These are phyloP conservation scores for Schizopygopsis pylzovi DNA, from an alignment of 2,797 vertebrate genomes.

Conservation along the genomic window DNA sequence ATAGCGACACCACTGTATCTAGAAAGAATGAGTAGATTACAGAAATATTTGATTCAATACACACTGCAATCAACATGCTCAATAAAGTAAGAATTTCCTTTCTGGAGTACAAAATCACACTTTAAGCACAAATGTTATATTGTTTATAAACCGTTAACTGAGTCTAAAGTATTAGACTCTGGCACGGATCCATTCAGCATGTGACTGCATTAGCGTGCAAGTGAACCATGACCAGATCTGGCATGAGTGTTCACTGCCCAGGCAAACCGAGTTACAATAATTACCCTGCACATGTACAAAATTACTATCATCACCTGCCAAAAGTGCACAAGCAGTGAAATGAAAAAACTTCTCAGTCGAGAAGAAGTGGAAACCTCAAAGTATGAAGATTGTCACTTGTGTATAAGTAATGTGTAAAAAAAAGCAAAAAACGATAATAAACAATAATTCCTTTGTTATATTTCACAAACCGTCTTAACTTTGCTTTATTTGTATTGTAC, in stretches of 20 bases:
- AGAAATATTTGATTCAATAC: not conserved
- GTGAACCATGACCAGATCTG: conserved; percentile 14
- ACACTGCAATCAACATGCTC: not conserved
- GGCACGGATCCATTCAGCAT: conserved; percentile 46
- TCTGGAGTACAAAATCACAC: not conserved
- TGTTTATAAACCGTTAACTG: conserved; percentile 10
- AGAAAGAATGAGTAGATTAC: conserved; percentile 5
- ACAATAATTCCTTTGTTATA: not conserved
- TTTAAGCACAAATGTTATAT: conserved; percentile 10
- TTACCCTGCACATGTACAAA: conserved; percentile 51
- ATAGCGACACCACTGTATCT: not conserved
- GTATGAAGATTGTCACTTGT: not conserved
- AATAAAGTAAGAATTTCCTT: not conserved
- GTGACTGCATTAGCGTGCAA: conserved; percentile 50
- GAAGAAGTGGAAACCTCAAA: not conserved
- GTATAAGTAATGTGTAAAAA: not conserved
- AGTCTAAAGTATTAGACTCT: conserved; percentile 44
- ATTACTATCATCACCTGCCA: conserved; percentile 1
- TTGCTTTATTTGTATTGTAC: not conserved
- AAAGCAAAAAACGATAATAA: not conserved
- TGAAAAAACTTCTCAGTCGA: not conserved
- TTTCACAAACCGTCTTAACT: not conserved
- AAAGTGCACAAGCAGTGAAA: not conserved
- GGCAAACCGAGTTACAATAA: conserved; percentile 33
- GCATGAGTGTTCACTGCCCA: conserved; percentile 20